Evolutionary conservation across 2,888 invertebrate genomes (phyloP).

Genomic region (Sinotaia quadrata): DNA sequence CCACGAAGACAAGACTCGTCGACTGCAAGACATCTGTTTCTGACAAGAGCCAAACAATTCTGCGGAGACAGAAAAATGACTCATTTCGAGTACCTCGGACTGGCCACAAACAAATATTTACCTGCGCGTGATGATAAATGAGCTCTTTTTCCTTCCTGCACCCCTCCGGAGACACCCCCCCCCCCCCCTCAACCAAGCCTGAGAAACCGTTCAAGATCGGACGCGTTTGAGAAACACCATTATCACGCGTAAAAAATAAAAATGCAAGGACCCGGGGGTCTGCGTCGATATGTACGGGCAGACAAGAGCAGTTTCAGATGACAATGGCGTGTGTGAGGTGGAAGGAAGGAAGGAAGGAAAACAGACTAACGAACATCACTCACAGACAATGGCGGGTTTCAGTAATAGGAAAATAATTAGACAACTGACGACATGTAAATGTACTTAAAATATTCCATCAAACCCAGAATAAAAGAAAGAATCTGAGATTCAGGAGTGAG

Average conservation of each 20-base stretch:
- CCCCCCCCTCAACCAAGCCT: background rate
- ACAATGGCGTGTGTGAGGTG: background rate
- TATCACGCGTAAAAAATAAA: background rate
- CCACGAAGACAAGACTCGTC: background rate
- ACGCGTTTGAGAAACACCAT: background rate
- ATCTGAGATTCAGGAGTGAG: too few species aligned
- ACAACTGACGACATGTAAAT: too few species aligned
- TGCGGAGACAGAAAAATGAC: background rate
- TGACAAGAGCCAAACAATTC: background rate
- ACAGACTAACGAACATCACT: too few species aligned
- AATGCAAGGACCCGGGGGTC: background rate
- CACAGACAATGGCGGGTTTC: too few species aligned
- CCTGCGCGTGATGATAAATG: slow-evolving; percentile 1
- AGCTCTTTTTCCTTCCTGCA: background rate
- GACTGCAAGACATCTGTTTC: background rate
- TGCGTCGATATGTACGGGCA: background rate
- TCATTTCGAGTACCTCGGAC: slow-evolving; percentile 3
- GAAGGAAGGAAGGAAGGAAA: background rate
- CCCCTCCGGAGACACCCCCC: background rate
- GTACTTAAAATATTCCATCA: too few species aligned
- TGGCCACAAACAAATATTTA: background rate
- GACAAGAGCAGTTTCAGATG: background rate
- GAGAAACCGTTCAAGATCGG: slow-evolving; percentile 8
- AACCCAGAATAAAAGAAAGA: too few species aligned
- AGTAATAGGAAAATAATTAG: too few species aligned